A percentile compares a stretch with the other conserved stretches of the same genome.
Conservation (phyloP, 1,140 invertebrate species). For the Paramacrobiotus metropolitanus region DNA sequence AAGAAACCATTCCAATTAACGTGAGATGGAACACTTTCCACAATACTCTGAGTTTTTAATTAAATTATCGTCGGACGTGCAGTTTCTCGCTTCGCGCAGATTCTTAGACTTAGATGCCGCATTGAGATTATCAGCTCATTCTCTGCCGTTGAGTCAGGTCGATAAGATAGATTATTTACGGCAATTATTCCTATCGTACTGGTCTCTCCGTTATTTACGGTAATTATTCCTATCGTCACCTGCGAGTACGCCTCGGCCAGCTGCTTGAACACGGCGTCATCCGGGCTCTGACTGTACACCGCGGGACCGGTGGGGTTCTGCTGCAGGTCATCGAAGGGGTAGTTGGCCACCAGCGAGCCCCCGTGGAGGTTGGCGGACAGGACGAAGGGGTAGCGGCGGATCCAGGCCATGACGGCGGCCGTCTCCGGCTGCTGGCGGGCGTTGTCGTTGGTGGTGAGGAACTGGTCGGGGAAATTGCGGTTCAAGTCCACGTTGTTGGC, state of each 20-base stretch:
- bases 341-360: slow-evolving; percentile 74
- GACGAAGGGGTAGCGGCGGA: slow-evolving; percentile 60
- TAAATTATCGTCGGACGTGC: too few relatives aligned
- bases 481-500: slow-evolving; percentile 62
- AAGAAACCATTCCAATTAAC: too few relatives aligned
- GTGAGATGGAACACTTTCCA: too few relatives aligned
- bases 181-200: too few relatives aligned
- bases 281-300: slow-evolving; percentile 43
- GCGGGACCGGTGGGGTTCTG: slow-evolving; percentile 50
- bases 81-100: too few relatives aligned
- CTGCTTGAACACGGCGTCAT: slow-evolving; percentile 57
- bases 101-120: too few relatives aligned
- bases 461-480: slow-evolving; percentile 94
- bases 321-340: slow-evolving; percentile 65
- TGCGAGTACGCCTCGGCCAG: slow-evolving; percentile 57
- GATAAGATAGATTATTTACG: too few relatives aligned
- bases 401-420: slow-evolving; percentile 70
- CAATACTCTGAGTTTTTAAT: too few relatives aligned
- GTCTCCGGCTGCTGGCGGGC: slow-evolving; percentile 53
- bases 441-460: slow-evolving; percentile 37
- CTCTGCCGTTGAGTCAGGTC: too few relatives aligned
- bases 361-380: slow-evolving; percentile 89
- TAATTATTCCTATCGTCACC: too few relatives aligned
- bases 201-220: too few relatives aligned
- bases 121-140: too few relatives aligned